Evolutionary conservation across 2,797 vertebrate genomes (phyloP), one percentile per base, ranked within the genome.

Genomic region (Buceros bicornis): DNA sequence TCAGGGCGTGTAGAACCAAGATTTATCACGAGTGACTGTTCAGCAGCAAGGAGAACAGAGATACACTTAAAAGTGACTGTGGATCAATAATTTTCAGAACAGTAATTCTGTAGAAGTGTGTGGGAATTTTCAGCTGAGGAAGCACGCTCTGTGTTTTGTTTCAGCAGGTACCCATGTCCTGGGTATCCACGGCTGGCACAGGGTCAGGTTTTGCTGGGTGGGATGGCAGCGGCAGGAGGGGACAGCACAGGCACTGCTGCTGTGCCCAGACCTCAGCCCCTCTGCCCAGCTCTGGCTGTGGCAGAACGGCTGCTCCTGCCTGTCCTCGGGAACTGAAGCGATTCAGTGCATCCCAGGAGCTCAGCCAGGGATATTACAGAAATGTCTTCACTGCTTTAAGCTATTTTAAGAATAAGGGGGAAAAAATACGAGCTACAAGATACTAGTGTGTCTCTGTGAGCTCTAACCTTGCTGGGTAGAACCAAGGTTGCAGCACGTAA

Each of bases 1-100:
- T 20, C 58, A 31, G 57, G 37, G 53, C 33, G 1, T 1, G 1
- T 2, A 0, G 2, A n/a, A 5, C 47, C 56, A 31, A 31, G 64
- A 61, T 84, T 53, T 48, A 22, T 35, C 83, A 40, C 2, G 47
- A 48, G 1, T 10, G 65, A 20, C 15, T 81, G 50, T 35, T 64
- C 4, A 56, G 65, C 60, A 53, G 79, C n/a, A 71, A 66, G 84
- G 24, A 69, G 74, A 85, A 57, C 80, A 76, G 71, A 74, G n/a
- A 14, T 6, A 17, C 2, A 0, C 15, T 57, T 31, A 20, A 31
- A 40, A 48, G 51, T 15, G 16, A 29, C 42, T 73, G n/a, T 5
- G 43, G 90, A 73, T 94, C 90, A 29, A 25, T 82, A 48, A 11
- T 48, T 53, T 64, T 64, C 71, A 71, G 65, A 54, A 13, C 29